A percentile compares a stretch with the other conserved stretches of the same genome.
Conservation (phyloP, 2,797 vertebrate genomes). For the Acomys russatus region DNA sequence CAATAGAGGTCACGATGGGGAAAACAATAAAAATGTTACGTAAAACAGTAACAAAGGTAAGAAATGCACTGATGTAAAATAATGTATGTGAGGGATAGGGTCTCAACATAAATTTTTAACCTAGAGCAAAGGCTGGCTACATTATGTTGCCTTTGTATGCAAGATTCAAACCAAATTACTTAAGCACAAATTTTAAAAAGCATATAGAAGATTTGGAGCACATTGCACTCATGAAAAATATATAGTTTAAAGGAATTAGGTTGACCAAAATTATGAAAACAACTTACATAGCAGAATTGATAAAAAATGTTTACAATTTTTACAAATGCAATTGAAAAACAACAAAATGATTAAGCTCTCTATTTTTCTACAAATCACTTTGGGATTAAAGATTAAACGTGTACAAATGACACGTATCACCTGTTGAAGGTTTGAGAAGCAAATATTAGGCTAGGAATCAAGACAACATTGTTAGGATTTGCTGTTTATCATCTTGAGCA, state of each 20-base stretch:
- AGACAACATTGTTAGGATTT: not conserved
- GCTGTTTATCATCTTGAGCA: not conserved
- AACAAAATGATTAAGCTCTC: too few species aligned
- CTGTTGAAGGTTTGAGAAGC: not conserved
- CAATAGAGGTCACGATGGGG: not conserved
- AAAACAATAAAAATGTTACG: not conserved
- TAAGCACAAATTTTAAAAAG: not conserved
- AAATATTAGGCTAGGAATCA: not conserved
- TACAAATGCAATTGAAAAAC: not conserved
- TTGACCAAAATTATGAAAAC: not conserved
- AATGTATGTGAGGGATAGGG: not conserved
- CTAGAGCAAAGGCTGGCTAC: not conserved
- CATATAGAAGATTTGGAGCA: not conserved
- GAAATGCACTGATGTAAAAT: not conserved
- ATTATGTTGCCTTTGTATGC: not conserved
- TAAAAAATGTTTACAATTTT: not conserved
- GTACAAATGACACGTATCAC: not conserved
- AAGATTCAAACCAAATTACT: not conserved
- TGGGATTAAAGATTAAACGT: not conserved
- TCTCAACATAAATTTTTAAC: not conserved
- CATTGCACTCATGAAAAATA: not conserved
- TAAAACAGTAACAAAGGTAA: not conserved
- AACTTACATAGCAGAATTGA: not conserved
- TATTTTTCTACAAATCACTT: not conserved
- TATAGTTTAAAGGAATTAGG: not conserved